Conservation (phyloP, 92 coral and sea anemone species). For the Epizoanthus rinbou region DNA sequence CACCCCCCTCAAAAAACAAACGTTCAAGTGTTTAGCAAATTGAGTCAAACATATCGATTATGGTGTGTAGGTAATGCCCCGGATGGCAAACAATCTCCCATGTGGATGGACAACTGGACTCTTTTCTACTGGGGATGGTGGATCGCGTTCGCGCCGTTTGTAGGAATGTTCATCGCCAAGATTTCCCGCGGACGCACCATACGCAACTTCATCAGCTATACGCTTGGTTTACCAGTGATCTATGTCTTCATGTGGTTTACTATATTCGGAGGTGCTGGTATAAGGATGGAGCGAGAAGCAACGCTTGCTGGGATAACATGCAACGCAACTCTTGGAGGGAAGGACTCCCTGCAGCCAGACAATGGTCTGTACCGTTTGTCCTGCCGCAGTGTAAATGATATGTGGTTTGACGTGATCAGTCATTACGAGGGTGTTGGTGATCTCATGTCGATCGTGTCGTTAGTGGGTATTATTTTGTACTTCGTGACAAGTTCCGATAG, state of each 20-base stretch:
- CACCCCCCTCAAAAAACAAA: too few relatives aligned
- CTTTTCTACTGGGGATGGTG: slow-evolving; percentile 86
- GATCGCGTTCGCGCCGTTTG: slow-evolving; percentile 82
- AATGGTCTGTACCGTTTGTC: slow-evolving; percentile 82
- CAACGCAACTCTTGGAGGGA: slow-evolving; percentile 65
- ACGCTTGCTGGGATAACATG: slow-evolving; percentile 63
- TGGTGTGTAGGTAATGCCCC: slow-evolving; percentile 63
- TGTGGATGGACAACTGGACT: slow-evolving; percentile 81
- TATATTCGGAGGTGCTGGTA: slow-evolving; percentile 83
- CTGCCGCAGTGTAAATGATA: slow-evolving; percentile 60
- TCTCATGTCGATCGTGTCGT: slow-evolving; percentile 67
- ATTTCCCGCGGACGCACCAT: slow-evolving; percentile 79
- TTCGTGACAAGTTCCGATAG: slow-evolving; percentile 97
- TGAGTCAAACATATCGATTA: too few relatives aligned
- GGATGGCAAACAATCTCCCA: slow-evolving; percentile 59
- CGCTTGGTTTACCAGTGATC: slow-evolving; percentile 71
- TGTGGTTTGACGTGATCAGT: slow-evolving; percentile 82
- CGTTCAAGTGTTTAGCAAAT: too few relatives aligned
- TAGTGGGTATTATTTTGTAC: slow-evolving; percentile 73
- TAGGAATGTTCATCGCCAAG: slow-evolving; percentile 76
- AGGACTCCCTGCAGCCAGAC: slow-evolving; percentile 48
- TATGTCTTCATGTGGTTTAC: slow-evolving; percentile 80
- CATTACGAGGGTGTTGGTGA: slow-evolving; percentile 73
- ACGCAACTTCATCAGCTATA: slow-evolving; percentile 69
- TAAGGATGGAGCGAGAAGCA: slow-evolving; percentile 88